Conservation (phyloP, 2,113 vertebrate genomes). For the Pitta sordida region DNA sequence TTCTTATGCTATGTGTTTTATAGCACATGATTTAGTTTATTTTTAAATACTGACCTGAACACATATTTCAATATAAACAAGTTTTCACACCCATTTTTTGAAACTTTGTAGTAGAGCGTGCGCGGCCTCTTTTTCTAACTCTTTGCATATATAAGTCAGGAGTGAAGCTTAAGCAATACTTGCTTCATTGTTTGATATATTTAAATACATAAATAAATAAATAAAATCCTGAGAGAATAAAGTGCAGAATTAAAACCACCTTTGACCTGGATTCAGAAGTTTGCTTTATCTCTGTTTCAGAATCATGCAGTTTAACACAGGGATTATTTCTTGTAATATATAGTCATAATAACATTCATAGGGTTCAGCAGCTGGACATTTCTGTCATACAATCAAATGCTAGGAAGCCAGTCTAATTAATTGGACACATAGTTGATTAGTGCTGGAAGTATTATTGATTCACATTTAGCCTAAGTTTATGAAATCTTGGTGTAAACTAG, state of each 20-base stretch:
- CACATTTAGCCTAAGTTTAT: not conserved
- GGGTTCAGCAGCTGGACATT: not conserved
- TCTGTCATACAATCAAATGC: not conserved
- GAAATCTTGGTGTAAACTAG: not conserved
- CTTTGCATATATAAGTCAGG: not conserved
- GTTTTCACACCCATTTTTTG: not conserved
- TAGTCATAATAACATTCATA: not conserved
- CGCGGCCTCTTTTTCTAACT: not conserved
- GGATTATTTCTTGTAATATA: not conserved
- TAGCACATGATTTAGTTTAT: not conserved
- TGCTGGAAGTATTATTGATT: not conserved
- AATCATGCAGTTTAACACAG: not conserved
- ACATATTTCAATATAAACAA: not conserved
- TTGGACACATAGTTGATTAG: not conserved
- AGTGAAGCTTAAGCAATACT: not conserved
- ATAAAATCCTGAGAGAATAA: not conserved
- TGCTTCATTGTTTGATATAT: not conserved
- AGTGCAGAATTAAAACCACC: not conserved
- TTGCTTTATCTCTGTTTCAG: not conserved
- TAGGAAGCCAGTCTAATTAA: not conserved
- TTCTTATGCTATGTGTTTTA: too few species aligned
- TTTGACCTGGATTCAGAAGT: not conserved
- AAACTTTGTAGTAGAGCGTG: not conserved
- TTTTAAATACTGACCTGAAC: not conserved
- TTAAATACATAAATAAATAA: too few species aligned